Percentiles rank a stretch among this genome's conserved stretches.
Evolutionary conservation across 2,113 vertebrate species (phyloP).

Genomic region (Lepus timidus): DNA sequence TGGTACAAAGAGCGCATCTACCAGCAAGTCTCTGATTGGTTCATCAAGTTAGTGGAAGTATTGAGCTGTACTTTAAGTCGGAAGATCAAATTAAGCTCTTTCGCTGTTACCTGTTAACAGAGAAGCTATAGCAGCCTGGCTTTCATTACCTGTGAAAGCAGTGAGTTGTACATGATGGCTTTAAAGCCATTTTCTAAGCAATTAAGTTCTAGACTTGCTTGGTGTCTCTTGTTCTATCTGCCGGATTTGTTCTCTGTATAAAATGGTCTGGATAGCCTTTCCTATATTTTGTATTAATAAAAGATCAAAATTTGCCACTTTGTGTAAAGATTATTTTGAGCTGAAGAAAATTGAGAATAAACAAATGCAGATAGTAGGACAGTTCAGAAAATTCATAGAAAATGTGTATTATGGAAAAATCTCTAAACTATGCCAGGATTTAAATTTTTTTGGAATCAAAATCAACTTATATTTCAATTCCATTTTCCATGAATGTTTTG

Average conservation of each 20-base stretch:
- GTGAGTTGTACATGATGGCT: background rate
- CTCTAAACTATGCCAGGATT: no score
- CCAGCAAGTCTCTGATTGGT: background rate
- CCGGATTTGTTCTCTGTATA: background rate
- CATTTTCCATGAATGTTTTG: no score
- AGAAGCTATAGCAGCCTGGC: background rate
- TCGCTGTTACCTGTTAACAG: background rate
- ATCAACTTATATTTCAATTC: no score
- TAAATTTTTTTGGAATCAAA: no score
- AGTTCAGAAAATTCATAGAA: no score
- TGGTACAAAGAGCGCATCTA: background rate
- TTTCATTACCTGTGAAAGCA: background rate
- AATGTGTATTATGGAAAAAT: no score
- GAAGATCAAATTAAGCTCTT: background rate
- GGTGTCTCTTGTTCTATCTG: background rate
- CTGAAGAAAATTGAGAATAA: background rate
- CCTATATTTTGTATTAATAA: background rate
- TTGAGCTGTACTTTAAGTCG: background rate
- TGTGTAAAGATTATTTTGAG: background rate
- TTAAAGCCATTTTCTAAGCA: background rate
- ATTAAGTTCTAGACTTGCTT: background rate
- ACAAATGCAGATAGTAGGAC: background rate
- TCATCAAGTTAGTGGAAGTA: slow-evolving; percentile 8
- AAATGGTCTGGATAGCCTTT: background rate
- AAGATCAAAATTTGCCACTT: background rate